Conservation (phyloP, 2,113 vertebrate species). For the Acrocephalus kingi region DNA sequence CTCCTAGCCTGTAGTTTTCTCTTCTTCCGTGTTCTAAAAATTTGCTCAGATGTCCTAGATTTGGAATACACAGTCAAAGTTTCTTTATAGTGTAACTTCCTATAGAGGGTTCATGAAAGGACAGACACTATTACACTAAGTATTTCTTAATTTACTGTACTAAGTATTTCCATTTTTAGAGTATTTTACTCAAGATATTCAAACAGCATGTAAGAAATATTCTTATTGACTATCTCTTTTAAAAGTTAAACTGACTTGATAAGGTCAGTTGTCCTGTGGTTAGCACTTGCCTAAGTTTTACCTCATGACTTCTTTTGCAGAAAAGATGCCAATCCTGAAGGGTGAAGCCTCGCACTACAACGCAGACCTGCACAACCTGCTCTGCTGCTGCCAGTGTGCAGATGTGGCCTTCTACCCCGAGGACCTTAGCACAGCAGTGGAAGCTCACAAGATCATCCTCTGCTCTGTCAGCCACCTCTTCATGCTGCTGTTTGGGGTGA, state of each 20-base stretch:
- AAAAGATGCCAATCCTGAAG: conserved; percentile 88
- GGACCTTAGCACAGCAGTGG: conserved; percentile 79
- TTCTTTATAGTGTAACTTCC: background rate
- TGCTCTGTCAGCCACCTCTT: conserved; percentile 91
- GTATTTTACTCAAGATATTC: background rate
- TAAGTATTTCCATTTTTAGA: background rate
- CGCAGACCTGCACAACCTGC: conserved; percentile 87
- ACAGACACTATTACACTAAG: background rate
- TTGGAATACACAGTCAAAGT: background rate
- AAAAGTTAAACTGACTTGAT: background rate
- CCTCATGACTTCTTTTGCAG: conserved; percentile 55
- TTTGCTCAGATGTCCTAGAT: background rate
- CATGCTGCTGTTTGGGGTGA: conserved; percentile 88
- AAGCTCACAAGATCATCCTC: conserved; percentile 91
- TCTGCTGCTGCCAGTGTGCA: conserved; percentile 89
- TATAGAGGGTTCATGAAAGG: background rate
- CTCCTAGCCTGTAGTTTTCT: background rate
- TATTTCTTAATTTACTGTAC: background rate
- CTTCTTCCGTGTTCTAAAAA: background rate
- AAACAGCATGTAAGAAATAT: background rate
- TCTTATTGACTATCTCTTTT: no score
- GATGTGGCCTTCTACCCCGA: conserved; percentile 88
- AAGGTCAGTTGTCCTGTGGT: background rate
- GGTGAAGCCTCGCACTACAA: conserved; percentile 89
- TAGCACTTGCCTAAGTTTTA: background rate